Evolutionary conservation across 2,113 vertebrate genomes (phyloP).

Genomic region (Burhinus oedicnemus): DNA sequence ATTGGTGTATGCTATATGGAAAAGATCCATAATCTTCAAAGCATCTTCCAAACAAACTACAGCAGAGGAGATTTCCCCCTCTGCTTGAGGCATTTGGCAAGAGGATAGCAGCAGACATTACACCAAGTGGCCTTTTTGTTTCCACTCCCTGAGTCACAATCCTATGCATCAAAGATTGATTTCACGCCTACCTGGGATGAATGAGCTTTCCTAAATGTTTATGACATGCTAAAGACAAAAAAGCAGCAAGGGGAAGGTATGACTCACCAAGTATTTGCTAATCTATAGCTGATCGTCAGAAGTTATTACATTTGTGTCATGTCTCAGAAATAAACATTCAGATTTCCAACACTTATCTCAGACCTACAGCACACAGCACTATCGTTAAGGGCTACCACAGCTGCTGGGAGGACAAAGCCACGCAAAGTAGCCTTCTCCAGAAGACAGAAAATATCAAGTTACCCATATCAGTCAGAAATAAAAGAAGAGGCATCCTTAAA

Average conservation of each 20-base stretch:
- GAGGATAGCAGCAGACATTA: background rate
- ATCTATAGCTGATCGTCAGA: conserved; percentile 40
- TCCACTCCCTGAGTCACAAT: conserved; percentile 58
- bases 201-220: conserved; percentile 46
- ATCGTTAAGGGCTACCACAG: background rate
- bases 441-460: background rate
- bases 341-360: conserved; percentile 61
- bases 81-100: conserved; percentile 41
- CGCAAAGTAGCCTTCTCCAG: background rate
- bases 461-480: background rate
- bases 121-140: conserved; percentile 39
- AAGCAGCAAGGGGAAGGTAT: conserved; percentile 22
- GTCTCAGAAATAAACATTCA: conserved; percentile 30
- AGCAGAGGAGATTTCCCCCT: conserved; percentile 14
- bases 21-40: conserved; percentile 58
- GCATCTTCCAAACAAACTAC: conserved; percentile 40
- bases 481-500: background rate
- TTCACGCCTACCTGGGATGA: conserved; percentile 57
- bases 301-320: conserved; percentile 19
- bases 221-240: background rate
- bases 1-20: conserved; percentile 27
- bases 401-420: conserved; percentile 1
- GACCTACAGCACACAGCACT: conserved; percentile 45
- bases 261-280: conserved; percentile 48
- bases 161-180: conserved; percentile 51